These are phyloP conservation scores for Sinhomidia bicolor DNA, from an alignment of 2,888 invertebrate genomes.

Conservation along the genomic window DNA sequence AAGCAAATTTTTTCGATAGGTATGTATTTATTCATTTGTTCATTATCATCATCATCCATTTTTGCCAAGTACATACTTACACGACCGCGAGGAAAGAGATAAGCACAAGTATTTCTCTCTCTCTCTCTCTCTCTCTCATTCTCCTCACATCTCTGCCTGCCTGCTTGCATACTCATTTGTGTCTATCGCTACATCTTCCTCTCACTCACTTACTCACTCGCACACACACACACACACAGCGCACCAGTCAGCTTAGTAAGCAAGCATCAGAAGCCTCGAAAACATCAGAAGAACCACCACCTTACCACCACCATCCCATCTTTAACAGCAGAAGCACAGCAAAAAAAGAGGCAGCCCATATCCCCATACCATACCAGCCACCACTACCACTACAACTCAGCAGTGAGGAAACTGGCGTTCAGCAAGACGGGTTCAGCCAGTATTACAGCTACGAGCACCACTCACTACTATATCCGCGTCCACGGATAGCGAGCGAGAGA, in stretches of 20 bases:
- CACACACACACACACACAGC: neutral
- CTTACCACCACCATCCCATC: neutral
- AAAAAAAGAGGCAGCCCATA: slow-evolving; percentile 15
- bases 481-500: no score
- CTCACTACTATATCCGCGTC: neutral
- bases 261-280: neutral
- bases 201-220: neutral
- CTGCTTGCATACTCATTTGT: slow-evolving; percentile 6
- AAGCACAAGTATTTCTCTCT: slow-evolving; percentile 38
- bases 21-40: slow-evolving; percentile 46
- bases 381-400: neutral
- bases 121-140: slow-evolving; percentile 23
- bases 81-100: slow-evolving; percentile 43
- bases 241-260: slow-evolving; percentile 10
- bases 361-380: slow-evolving; percentile 30
- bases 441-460: neutral
- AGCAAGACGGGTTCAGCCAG: slow-evolving; percentile 30
- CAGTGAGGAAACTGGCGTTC: slow-evolving; percentile 29
- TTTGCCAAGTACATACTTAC: slow-evolving; percentile 42
- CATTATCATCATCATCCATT: slow-evolving; percentile 34
- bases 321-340: slow-evolving; percentile 1
- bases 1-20: slow-evolving; percentile 34
- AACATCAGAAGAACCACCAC: slow-evolving; percentile 7
- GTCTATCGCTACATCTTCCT: neutral
- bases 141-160: neutral